phyloP scores from a whole-genome alignment of 2,113 vertebrate species.

The Maccullochella peelii region DNA sequence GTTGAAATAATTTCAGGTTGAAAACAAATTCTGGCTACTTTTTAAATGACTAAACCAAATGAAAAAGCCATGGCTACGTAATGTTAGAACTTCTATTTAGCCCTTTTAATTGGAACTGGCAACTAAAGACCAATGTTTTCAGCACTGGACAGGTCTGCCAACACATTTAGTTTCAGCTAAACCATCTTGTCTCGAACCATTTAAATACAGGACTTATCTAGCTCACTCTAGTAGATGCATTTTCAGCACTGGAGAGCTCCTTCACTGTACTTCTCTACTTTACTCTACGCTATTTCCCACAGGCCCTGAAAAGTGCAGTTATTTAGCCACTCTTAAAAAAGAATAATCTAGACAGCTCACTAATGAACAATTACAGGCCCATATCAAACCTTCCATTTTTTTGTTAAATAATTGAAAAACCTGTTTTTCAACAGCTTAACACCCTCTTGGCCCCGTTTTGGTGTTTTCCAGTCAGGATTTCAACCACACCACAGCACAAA shows the following conservation, averaged over 20 bases:
- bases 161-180: conserved; percentile 42
- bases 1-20: neutral
- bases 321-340: neutral
- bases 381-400: neutral
- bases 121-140: conserved; percentile 11
- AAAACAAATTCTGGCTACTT: neutral
- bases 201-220: conserved; percentile 34
- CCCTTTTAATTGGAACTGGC: neutral
- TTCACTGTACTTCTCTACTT: neutral
- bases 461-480: neutral
- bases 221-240: conserved; percentile 17
- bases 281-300: neutral
- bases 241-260: conserved; percentile 55
- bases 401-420: too few species aligned
- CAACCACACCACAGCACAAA: too few species aligned
- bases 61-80: neutral
- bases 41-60: neutral
- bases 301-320: neutral
- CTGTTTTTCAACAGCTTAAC: neutral
- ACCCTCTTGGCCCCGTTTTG: neutral
- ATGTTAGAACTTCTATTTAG: neutral
- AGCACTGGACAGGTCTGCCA: conserved; percentile 12
- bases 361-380: neutral
- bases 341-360: neutral
- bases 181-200: conserved; percentile 17